Evolutionary conservation across 2,797 vertebrate species (phyloP).

Genomic region (Acrocephalus scirpaceus): DNA sequence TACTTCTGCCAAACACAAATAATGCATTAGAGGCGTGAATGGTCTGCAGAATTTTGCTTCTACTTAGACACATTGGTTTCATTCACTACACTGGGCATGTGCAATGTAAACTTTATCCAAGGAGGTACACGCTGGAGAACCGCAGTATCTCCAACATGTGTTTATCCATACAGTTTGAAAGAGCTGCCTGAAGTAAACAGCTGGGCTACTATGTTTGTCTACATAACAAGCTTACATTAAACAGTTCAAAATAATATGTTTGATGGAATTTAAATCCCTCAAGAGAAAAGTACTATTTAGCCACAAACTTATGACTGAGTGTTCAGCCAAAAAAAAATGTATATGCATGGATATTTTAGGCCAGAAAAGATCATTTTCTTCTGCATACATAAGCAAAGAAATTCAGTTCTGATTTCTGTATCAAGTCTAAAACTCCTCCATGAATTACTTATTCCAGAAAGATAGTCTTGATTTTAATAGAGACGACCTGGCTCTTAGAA

Average conservation of each 20-base stretch:
- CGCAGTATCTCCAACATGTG: neutral
- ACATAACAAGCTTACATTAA: slow-evolving; percentile 25
- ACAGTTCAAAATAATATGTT: slow-evolving; percentile 46
- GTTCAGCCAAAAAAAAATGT: neutral
- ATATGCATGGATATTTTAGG: neutral
- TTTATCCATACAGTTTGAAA: slow-evolving; percentile 10
- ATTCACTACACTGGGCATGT: neutral
- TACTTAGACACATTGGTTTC: neutral
- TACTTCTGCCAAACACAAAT: neutral
- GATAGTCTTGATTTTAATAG: neutral
- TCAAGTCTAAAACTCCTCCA: neutral
- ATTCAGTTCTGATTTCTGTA: neutral
- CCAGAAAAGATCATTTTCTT: neutral
- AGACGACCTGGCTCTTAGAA: neutral
- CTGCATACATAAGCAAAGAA: neutral
- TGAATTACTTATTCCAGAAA: neutral
- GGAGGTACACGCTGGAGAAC: neutral
- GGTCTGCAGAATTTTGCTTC: neutral
- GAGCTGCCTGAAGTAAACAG: slow-evolving; percentile 38
- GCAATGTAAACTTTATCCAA: neutral
- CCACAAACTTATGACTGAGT: neutral
- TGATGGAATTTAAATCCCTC: slow-evolving; percentile 43
- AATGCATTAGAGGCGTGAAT: neutral
- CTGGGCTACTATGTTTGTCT: neutral
- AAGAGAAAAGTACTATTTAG: slow-evolving; percentile 20